Base-by-base conservation (phyloP, 2,113 vertebrate genomes). In the Tachuris rubrigastra region DNA sequence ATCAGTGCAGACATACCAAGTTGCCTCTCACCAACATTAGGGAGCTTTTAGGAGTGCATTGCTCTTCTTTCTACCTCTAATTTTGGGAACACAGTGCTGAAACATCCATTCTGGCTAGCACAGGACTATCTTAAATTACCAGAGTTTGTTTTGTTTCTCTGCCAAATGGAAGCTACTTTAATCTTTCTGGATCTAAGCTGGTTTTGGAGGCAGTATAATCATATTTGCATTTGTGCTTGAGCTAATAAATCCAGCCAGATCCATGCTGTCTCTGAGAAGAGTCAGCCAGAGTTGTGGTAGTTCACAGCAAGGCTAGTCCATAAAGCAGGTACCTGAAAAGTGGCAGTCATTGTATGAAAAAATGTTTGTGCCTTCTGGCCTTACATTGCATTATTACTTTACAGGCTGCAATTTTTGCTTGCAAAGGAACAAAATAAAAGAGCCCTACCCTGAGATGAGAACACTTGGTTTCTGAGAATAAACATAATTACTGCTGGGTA, bases 391-490 rank as follows among this genome's bases (percentile, higher is more conserved):
- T 62, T 79, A 85, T 85, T 83, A 50, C 30, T 90, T 89, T 62
- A 55, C 44, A 77, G 56, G 68, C 50, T 80, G 75, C 30, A 52
- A 79, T 88, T 92, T 93, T 92, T 80, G 5, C 39, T 81, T 77
- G 59, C 52, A 81, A 74, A 80, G 65, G 72, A 83, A 60, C 47
- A 87, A 89, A 88, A 59, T 72, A 76, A 44, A 92, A 82, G 60
- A 87, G 28, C 89, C 65, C 60, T 60, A 94, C 85, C 91, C 82
- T 83, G 69, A 90, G 71, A 81, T 50, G 47, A 74, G 76, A 95
- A 81, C 56, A 52, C 42, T 80, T 88, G 39, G 20, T 96, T 93
- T 92, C 65, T 49, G 56, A 75, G 76, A 83, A 93, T 68, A 89
- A 94, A 77, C 46, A 41, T 82, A 90, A 87, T 85, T 85, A 87